Base-by-base conservation (phyloP, 2,113 vertebrate species). In the Equus przewalskii region DNA sequence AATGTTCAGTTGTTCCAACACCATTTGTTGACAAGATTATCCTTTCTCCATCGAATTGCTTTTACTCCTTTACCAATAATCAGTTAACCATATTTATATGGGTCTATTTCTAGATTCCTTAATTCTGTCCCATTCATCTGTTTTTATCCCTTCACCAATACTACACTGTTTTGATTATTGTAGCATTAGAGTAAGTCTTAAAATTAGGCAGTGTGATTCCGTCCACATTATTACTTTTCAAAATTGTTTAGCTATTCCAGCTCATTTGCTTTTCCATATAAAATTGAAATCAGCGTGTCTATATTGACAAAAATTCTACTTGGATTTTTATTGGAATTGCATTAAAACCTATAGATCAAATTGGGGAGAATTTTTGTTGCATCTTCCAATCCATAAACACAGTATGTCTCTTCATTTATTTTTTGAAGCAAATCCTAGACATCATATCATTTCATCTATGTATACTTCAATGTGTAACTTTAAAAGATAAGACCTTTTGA, bases 21-120 rank as follows among this genome's bases (percentile, higher is more conserved):
- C 36, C 44, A n/a, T 84, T 95, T 94, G 26, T 87, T 96, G 30
- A 90, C 58, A 95, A 97, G 62, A 62, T 60, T 67, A 75, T 60
- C 28, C 30, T 90, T 18, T 88, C 56, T 83, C 33, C 51, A 36
- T 49, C 78, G 60, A 90, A 64, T 75, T 67, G 3, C n/a, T 88
- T 96, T 92, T 84, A 21, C 54, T 89, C 44, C 28, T 89, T 94
- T 95, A 70, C 88, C 91, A 92, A 85, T 93, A 96, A 21, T 84
- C 24, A 69, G 3, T 51, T 95, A 64, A 36, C 16, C 83, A 36
- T 91, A 26, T 86, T 95, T 89, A 64, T 90, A 49, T 69, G 49
- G 19, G 7, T 94, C 26, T 64, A 3, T 80, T 87, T 96, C 75
- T 79, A 65, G 58, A 80, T 7, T 83, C 19, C 54, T 6, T 83